Base-by-base conservation (phyloP, 2,888 invertebrate species). In the Microplitis manilae region DNA sequence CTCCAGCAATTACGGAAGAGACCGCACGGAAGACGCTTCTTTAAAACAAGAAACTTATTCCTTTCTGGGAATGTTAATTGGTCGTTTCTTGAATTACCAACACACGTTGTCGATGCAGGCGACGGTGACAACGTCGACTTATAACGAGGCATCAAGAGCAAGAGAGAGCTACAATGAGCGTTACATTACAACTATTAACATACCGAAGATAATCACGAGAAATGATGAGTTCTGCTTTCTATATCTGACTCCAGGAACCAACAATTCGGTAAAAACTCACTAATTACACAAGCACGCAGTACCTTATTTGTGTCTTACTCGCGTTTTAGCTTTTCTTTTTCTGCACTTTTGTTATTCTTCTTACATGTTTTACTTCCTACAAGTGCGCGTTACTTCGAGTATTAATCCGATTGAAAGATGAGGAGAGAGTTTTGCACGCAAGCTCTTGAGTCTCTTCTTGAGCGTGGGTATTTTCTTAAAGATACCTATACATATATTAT, bases 1-100 rank as follows among this genome's bases (percentile, higher is more conserved):
- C 39, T 20, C 40, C 39, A 39, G 68, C 20, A 67, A 60, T 73
- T 73, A 73, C 65, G 67, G 77, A 71, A 76, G 64, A 59, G 74
- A 76, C 82, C 79, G 82, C 79, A 82, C 80, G 67, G 61, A 75
- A 67, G 70, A 74, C 61, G 70, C 68, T 73, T 13, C 69, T 73
- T n/a, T 67, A 75, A 68, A 70, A 79, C 79, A 81, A 82, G 79
- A 79, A 80, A 79, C 81, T 81, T 85, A 82, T 82, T 81, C 83
- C 83, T 82, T 86, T 86, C 80, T 76, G 84, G 81, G 86, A 86
- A 86, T 84, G 85, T 86, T 87, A 87, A 87, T 87, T 87, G 85
- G 85, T 81, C 85, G 85, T 86, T 86, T 86, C 82, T 83, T 83
- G 86, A 87, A 87, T 86, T 87, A 86, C 85, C 82, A 82, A 83